Conservation (phyloP, 2,888 invertebrate species). For the Trissonchulus latispiculum region DNA sequence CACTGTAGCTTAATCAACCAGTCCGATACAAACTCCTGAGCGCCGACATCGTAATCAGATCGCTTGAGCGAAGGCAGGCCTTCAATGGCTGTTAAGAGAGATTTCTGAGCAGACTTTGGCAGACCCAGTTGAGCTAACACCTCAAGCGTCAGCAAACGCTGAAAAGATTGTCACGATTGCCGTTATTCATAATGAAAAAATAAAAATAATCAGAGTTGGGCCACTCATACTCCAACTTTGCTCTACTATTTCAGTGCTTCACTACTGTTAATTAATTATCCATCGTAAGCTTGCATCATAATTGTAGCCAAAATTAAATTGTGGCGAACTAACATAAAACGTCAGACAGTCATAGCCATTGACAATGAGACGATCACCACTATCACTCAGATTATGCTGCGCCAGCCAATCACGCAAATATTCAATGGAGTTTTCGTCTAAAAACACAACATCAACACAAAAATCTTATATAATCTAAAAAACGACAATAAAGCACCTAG, state of each 20-base stretch:
- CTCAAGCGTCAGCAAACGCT: background rate
- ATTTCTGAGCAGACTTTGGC: background rate
- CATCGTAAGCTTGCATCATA: too few relatives aligned
- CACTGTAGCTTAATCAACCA: conserved; percentile 35
- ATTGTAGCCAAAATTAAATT: too few relatives aligned
- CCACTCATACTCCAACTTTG: too few relatives aligned
- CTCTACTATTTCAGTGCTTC: too few relatives aligned
- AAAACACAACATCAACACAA: too few relatives aligned
- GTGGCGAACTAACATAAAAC: conserved; percentile 83
- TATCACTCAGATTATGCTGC: conserved; percentile 64
- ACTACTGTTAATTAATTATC: too few relatives aligned
- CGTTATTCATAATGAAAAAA: too few relatives aligned
- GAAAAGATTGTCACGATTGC: too few relatives aligned
- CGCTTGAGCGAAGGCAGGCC: background rate
- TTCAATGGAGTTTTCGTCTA: background rate
- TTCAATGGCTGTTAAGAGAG: background rate
- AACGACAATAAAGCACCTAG: too few relatives aligned
- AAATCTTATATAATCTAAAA: too few relatives aligned
- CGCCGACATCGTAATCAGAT: background rate
- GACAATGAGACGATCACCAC: conserved; percentile 68
- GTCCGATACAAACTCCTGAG: conserved; percentile 33
- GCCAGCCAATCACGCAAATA: conserved; percentile 57
- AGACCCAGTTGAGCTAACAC: background rate
- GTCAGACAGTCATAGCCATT: conserved; percentile 84
- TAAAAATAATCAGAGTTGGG: too few relatives aligned